These are phyloP conservation scores for Oeneis ivallda DNA, from an alignment of 2,888 invertebrate species.

Conservation along the genomic window DNA sequence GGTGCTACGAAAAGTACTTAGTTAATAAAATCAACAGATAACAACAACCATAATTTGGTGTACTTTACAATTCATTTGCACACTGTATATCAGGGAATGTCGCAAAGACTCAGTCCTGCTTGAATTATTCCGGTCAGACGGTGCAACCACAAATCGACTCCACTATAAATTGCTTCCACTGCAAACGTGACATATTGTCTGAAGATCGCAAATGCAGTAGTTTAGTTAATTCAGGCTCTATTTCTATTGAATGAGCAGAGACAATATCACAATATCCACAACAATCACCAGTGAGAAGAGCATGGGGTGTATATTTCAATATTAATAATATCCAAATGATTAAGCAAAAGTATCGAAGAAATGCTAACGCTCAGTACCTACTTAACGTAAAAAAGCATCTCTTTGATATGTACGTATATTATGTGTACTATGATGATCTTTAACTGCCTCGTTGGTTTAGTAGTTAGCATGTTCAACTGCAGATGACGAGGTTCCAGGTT, in stretches of 20 bases:
- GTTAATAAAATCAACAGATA: no score
- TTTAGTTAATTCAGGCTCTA: constrained; percentile 2
- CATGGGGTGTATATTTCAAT: neutral
- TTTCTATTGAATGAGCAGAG: neutral
- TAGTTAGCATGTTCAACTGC: no score
- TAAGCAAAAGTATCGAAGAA: no score
- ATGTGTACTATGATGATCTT: no score
- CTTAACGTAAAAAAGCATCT: no score
- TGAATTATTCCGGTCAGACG: constrained; percentile 18
- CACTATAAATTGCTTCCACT: constrained; percentile 18
- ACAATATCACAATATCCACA: neutral
- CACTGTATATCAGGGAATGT: neutral
- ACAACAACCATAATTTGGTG: neutral
- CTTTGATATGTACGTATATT: no score
- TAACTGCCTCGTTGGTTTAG: no score
- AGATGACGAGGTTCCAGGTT: no score
- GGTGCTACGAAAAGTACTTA: no score
- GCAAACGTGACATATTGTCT: constrained; percentile 19
- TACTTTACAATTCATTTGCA: neutral
- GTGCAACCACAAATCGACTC: constrained; percentile 19
- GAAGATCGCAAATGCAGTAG: constrained; percentile 14
- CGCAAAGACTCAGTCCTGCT: neutral
- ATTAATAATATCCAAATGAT: no score
- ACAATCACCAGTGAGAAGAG: neutral
- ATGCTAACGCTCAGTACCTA: no score